phyloP scores from a whole-genome alignment of 2,797 vertebrate genomes.

The Scarus forsteni region DNA sequence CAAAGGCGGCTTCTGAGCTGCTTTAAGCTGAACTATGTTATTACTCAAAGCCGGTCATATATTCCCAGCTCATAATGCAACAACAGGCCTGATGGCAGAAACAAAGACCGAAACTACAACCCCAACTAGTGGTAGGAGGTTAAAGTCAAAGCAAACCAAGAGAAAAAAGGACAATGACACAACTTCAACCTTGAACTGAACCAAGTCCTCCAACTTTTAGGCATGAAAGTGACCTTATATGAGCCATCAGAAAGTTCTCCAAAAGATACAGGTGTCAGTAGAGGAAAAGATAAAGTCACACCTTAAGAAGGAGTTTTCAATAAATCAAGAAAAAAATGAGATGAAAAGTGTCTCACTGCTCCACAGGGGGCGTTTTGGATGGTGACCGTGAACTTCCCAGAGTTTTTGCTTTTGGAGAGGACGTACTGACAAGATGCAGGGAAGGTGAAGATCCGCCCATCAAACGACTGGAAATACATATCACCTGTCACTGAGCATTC shows the following conservation, averaged over 20 bases:
- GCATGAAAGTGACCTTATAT: too few relatives aligned
- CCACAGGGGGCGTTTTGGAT: constrained; percentile 94
- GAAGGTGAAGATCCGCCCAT: constrained; percentile 92
- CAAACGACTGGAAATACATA: constrained; percentile 93
- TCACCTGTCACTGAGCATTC: constrained; percentile 97
- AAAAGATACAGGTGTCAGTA: background rate
- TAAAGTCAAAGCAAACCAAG: too few relatives aligned
- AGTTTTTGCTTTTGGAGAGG: constrained; percentile 90
- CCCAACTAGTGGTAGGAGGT: too few relatives aligned
- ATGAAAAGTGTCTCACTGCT: constrained; percentile 84
- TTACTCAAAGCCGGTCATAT: too few relatives aligned
- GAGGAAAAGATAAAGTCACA: background rate
- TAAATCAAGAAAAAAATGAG: background rate
- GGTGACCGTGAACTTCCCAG: constrained; percentile 90
- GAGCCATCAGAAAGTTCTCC: background rate
- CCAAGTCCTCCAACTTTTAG: too few relatives aligned
- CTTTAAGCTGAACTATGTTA: too few relatives aligned
- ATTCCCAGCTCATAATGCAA: too few relatives aligned
- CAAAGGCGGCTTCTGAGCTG: too few relatives aligned
- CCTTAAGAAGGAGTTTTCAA: background rate
- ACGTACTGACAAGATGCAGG: constrained; percentile 94
- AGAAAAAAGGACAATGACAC: too few relatives aligned
- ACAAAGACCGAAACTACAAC: too few relatives aligned
- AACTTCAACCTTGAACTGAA: too few relatives aligned
- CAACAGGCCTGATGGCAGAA: too few relatives aligned